Evolutionary conservation across 2,113 vertebrate species (phyloP), one percentile per base, ranked within the genome.

Genomic region (Leucopternis melanops): DNA sequence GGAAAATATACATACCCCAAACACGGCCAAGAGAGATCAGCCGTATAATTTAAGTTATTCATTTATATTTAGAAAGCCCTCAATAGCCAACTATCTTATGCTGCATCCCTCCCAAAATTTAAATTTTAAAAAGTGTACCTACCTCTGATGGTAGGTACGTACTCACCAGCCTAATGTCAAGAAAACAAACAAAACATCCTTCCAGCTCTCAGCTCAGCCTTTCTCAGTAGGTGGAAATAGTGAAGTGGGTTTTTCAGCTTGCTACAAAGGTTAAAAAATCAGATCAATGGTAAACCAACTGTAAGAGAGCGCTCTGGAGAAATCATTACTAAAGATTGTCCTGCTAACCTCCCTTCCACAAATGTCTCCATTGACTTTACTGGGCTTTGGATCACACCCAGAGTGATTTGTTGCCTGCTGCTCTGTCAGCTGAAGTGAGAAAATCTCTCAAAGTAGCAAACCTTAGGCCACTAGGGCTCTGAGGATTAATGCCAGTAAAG

Each of bases 291-390:
- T 89, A 94, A 92, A 96, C 40, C 86, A 96, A 85, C 81, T 87
- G 83, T 61, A 91, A 85, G 86, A 82, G 52, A 79, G 84, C 81
- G 54, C 84, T 94, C 90, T 94, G 87, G 74, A 97, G 62, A 89
- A 97, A 95, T 92, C 86, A 94, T 92, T 95, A 87, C 90, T 94
- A 82, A 94, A 94, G 91, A 97, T 82, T 59, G 70, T 95, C 63
- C 70, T 89, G 62, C 83, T 89, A 92, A 94, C 86, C 86, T 87
- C 67, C 36, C 58, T 94, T 94, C 73, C 70, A 87, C 66, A 89
- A 81, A 97, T 31, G 31, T 79, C 74, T 95, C 78, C 89, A 87
- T 81, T 94, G 94, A 94, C 61, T 94, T 86, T 79, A 75, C 44
- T 70, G 83, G 47, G 70, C 81, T 92, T 91, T 94, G 88, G 70